Evolutionary conservation across 2,888 invertebrate species (phyloP), one percentile per base, ranked within the genome.

Genomic region (Leuctra nigra): DNA sequence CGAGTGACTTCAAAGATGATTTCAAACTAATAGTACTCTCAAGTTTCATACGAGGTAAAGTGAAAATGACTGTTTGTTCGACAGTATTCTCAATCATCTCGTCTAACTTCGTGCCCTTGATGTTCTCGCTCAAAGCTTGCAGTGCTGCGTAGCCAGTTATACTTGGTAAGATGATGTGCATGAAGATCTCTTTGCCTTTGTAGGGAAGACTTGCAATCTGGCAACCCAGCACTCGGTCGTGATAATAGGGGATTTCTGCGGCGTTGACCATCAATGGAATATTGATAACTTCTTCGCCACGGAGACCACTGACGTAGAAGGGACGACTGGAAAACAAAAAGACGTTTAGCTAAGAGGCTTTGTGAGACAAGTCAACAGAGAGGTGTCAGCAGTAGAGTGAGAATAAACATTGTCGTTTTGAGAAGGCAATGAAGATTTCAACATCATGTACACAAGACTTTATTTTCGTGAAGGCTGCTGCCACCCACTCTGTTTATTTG

Each of bases 161-260:
- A 13, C 69, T 72, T 0, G 88, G 87, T 62, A 84, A 74, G 4
- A 88, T 66, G 1, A 82, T 76, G 66, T 85, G 86, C 79, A 89
- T 81, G 0, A 75, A 75, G 2, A 66, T 62, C 63, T 75, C 72
- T 53, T 75, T 77, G 57, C 84, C 84, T 68, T 84, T 83, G 70
- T 88, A 89, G 0, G 87, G 87, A 3, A 88, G 71, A 1, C 81
- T 83, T 59, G 87, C 63, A 65, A 87, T 80, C 64, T 84, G 80
- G 55, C 79, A 75, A 25, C 76, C 78, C 66, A 80, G 65, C 61
- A 67, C 64, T 13, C 64, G 65, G 61, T 78, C 79, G 61, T 75
- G 75, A 61, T 74, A 73, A 65, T 80, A 84, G 0, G 81, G 81
- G 61, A 81, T 80, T 1, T 72, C 67, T 0, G 82, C 81, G 0